Conservation (phyloP, 2,113 vertebrate species). For the Rhea pennata region DNA sequence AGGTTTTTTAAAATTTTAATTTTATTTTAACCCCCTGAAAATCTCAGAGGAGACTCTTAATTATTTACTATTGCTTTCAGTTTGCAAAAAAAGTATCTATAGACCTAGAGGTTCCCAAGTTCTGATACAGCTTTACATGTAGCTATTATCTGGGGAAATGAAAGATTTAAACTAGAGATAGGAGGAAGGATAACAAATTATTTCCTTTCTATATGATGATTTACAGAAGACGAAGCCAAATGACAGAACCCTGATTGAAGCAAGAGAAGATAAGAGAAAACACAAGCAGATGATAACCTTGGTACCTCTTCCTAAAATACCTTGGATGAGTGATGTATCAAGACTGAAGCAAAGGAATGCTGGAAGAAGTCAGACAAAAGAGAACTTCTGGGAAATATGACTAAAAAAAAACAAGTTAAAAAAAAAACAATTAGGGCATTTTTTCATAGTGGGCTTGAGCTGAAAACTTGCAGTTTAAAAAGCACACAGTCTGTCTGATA, state of each 20-base stretch:
- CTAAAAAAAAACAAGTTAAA: background rate
- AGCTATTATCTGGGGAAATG: background rate
- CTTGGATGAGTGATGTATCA: background rate
- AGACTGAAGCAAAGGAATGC: background rate
- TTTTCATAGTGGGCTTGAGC: background rate
- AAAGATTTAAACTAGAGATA: background rate
- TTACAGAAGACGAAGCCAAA: background rate
- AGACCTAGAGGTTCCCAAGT: background rate
- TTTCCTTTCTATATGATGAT: background rate
- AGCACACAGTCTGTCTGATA: background rate
- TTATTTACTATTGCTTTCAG: background rate
- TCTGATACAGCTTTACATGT: background rate
- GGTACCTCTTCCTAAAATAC: background rate
- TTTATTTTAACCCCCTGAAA: background rate
- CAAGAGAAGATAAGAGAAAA: background rate
- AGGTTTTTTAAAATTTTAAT: background rate
- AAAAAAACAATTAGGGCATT: background rate
- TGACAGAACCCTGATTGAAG: background rate
- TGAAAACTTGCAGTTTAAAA: background rate
- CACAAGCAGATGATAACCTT: background rate
- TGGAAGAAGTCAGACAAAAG: background rate
- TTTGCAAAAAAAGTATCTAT: background rate
- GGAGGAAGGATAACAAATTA: background rate
- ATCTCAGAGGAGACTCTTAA: background rate
- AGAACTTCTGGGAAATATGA: accelerated